Evolutionary conservation across 2,113 vertebrate species (phyloP).

Genomic region (mouse (Mus musculus)): DNA sequence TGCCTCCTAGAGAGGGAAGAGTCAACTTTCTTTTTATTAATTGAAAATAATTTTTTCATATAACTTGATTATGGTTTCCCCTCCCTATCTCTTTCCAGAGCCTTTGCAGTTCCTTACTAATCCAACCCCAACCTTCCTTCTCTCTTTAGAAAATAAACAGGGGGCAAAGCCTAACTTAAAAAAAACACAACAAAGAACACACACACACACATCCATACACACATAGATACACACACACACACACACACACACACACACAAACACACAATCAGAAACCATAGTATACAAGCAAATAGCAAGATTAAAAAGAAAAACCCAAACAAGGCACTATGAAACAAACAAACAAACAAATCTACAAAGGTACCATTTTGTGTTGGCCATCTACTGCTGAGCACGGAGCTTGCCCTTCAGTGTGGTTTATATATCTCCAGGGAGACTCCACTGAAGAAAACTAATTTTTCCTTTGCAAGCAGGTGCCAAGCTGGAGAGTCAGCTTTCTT

Average conservation of each 20-base stretch:
- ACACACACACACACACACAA: background rate
- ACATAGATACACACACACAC: background rate
- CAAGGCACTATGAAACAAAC: background rate
- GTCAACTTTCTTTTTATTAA: background rate
- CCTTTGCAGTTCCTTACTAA: background rate
- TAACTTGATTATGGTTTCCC: background rate
- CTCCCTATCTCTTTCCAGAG: background rate
- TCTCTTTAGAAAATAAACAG: background rate
- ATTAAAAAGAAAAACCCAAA: background rate
- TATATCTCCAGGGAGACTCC: background rate
- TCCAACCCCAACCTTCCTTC: background rate
- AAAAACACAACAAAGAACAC: background rate
- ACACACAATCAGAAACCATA: background rate
- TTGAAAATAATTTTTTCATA: background rate
- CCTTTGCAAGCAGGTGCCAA: background rate
- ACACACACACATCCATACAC: background rate
- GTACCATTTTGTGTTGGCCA: background rate
- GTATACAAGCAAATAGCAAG: background rate
- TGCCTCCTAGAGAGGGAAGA: background rate
- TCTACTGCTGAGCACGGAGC: background rate
- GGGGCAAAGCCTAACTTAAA: background rate
- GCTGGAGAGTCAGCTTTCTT: background rate
- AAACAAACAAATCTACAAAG: background rate
- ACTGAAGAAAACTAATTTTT: background rate
- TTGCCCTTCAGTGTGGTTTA: background rate